A percentile compares a stretch with the other conserved stretches of the same genome.
phyloP scores from a whole-genome alignment of 1,140 invertebrate genomes.

The Acarapis woodi region DNA sequence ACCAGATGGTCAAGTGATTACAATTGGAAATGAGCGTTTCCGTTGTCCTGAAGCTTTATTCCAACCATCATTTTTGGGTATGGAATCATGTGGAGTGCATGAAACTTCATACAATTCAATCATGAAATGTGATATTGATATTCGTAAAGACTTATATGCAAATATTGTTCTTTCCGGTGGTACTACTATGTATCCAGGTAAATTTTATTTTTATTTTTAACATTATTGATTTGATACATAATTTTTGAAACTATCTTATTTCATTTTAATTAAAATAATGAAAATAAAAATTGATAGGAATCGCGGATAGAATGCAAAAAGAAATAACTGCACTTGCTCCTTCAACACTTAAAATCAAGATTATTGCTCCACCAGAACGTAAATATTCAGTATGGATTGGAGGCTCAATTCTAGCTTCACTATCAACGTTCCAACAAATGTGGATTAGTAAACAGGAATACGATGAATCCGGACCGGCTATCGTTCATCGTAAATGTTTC shows the following conservation, averaged over 20 bases:
- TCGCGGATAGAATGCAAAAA: constrained; percentile 23
- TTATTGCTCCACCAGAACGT: constrained; percentile 33
- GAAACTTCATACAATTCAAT: constrained; percentile 24
- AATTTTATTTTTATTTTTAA: background rate
- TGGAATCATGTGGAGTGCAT: constrained; percentile 20
- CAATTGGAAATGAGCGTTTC: constrained; percentile 19
- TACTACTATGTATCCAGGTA: constrained; percentile 25
- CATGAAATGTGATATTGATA: constrained; percentile 23
- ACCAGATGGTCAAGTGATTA: constrained; percentile 19
- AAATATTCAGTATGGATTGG: constrained; percentile 70
- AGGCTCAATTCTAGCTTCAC: constrained; percentile 24
- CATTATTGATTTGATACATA: background rate
- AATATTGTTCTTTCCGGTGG: constrained; percentile 25
- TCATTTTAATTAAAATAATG: no score
- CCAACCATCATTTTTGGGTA: constrained; percentile 19
- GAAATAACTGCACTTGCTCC: constrained; percentile 20
- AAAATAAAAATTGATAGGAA: no score
- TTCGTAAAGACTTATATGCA: constrained; percentile 21
- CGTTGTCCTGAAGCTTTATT: constrained; percentile 18
- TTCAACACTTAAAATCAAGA: constrained; percentile 20
- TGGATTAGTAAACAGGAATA: constrained; percentile 23
- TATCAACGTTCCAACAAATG: constrained; percentile 27
- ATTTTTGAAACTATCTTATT: no score
- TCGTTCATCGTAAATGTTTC: constrained; percentile 18
- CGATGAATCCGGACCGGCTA: constrained; percentile 21